phyloP scores from a whole-genome alignment of 2,888 invertebrate genomes.

The Spodoptera exigua region DNA sequence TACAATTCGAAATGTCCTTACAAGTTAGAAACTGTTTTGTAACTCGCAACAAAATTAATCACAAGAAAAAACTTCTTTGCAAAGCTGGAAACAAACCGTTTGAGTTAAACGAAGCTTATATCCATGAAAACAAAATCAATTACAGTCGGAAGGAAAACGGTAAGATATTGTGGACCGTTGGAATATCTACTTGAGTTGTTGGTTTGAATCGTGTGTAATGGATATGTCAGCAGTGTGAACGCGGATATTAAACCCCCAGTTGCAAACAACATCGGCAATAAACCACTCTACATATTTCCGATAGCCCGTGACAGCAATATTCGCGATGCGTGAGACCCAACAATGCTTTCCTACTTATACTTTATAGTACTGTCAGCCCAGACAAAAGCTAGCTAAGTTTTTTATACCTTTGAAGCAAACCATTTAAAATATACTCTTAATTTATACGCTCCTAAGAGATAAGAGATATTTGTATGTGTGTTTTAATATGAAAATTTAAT shows the following conservation, averaged over 20 bases:
- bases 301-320: slow-evolving; percentile 1
- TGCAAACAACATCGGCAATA: slow-evolving; percentile 38
- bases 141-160: slow-evolving; percentile 19
- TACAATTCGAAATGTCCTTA: slow-evolving; percentile 35
- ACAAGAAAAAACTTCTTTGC: slow-evolving; percentile 37
- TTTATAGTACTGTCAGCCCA: not conserved
- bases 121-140: slow-evolving; percentile 46
- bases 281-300: slow-evolving; percentile 46
- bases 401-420: too few relatives aligned
- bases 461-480: too few relatives aligned
- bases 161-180: slow-evolving; percentile 30
- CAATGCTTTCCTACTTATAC: not conserved
- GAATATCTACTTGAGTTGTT: slow-evolving; percentile 19
- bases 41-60: slow-evolving; percentile 46
- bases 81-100: slow-evolving; percentile 40
- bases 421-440: too few relatives aligned
- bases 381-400: not conserved
- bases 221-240: slow-evolving; percentile 18
- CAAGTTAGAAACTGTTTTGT: slow-evolving; percentile 47
- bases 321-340: slow-evolving; percentile 4
- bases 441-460: too few relatives aligned
- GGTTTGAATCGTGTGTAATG: slow-evolving; percentile 22
- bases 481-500: too few relatives aligned
- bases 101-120: slow-evolving; percentile 40
- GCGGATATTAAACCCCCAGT: slow-evolving; percentile 38